Evolutionary conservation across 2,797 vertebrate genomes (phyloP), one percentile per base, ranked within the genome.

Genomic region (Periophthalmus magnuspinnatus): DNA sequence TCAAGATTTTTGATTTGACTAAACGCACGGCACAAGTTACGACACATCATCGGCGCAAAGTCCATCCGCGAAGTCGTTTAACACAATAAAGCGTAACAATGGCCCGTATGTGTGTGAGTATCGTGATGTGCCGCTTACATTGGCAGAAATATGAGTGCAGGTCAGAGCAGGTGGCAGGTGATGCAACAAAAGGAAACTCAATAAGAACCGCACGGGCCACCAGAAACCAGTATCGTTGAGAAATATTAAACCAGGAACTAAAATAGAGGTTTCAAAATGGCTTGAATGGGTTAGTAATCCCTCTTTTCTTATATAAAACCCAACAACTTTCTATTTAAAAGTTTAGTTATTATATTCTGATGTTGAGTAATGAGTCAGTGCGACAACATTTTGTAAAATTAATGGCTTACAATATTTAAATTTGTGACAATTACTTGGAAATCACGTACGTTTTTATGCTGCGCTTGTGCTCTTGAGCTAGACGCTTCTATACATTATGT

Each of bases 121-220:
- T 80, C 56, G 74, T 9, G 17, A 61, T 70, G 66, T 45, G 54
- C 32, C 72, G 82, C 76, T 86, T 78, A 77, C 63, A 55, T 33
- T 2, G 34, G 69, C 81, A 81, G 73, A 72, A 79, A 82, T 45
- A 19, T 41, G 67, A 74, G 70, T 70, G 52, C 56, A 47, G 69
- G 33, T 55, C 72, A 67, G 71, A 84, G 77, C 77, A 79, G 81
- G 87, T 65, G 78, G 68, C 70, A 77, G 71, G 81, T 73, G 80
- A 82, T 61, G 67, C 68, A 80, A 81, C 68, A 70, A 36, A 71
- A 71, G 55, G 79, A 72, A 85, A 86, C 58, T 48, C n/a, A 57
- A 63, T 80, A 50, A 45, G 55, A 45, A 65, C 58, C 9, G 72
- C 48, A 55, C 45, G 14, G 52, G 50, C 21, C 1, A 80, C 54